A percentile compares a stretch with the other conserved stretches of the same genome.
These are phyloP conservation scores for Drosophila paramelanica DNA, from an alignment of 2,888 invertebrate species.

Conservation along the genomic window DNA sequence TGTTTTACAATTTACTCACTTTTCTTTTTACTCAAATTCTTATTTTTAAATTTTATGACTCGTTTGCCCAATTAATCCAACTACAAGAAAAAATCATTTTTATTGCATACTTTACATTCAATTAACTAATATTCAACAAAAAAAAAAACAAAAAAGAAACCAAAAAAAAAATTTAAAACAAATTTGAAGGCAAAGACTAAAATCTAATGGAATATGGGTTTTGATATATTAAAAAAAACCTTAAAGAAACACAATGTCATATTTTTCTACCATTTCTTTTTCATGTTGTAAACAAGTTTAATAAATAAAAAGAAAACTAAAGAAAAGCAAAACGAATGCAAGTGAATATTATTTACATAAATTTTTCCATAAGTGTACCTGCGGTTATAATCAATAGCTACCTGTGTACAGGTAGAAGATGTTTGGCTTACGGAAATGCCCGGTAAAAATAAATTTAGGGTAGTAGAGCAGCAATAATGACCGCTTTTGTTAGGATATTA, in stretches of 20 bases:
- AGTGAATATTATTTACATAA: not conserved
- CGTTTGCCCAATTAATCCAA: slow-evolving; percentile 35
- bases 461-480: not conserved
- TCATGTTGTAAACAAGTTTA: slow-evolving; percentile 72
- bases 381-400: not conserved
- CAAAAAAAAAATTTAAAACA: slow-evolving; percentile 6
- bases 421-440: not conserved
- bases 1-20: slow-evolving; percentile 41
- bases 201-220: slow-evolving; percentile 63
- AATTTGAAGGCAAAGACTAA: slow-evolving; percentile 69
- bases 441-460: not conserved
- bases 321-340: slow-evolving; percentile 33
- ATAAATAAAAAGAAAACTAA: slow-evolving; percentile 24
- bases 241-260: slow-evolving; percentile 61
- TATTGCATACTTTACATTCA: slow-evolving; percentile 40
- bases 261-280: slow-evolving; percentile 80
- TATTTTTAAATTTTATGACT: slow-evolving; percentile 24
- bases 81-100: slow-evolving; percentile 11
- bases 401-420: slow-evolving; percentile 27
- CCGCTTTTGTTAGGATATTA: slow-evolving; percentile 1
- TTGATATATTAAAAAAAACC: slow-evolving; percentile 51
- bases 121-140: slow-evolving; percentile 31
- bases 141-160: slow-evolving; percentile 16
- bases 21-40: slow-evolving; percentile 20
- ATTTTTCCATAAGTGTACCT: slow-evolving; percentile 1